Conservation (phyloP, 1,140 invertebrate species). For the Maconellicoccus hirsutus region DNA sequence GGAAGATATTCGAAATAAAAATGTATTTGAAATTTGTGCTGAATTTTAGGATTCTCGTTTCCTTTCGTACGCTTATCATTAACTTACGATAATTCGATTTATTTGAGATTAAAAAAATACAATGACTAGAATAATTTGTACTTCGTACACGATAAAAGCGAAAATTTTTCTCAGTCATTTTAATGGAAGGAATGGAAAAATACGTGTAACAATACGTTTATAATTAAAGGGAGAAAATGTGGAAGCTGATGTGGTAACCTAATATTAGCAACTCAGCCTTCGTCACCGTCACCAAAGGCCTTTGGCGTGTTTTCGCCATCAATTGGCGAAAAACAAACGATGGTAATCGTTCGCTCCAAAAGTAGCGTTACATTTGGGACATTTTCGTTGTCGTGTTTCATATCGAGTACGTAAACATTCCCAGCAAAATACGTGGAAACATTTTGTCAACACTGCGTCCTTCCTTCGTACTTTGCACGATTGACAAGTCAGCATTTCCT, state of each 20-base stretch:
- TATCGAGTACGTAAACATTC: constrained; percentile 96
- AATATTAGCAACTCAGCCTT: neutral
- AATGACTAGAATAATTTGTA: constrained; percentile 5
- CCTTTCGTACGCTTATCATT: too few species aligned
- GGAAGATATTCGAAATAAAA: too few species aligned
- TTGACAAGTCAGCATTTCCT: constrained; percentile 95
- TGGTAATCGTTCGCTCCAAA: constrained; percentile 99
- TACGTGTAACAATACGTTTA: neutral
- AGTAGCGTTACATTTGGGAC: constrained; percentile 97
- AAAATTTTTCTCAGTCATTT: neutral
- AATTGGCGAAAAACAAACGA: constrained; percentile 61
- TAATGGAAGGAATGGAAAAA: constrained; percentile 9
- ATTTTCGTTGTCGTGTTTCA: constrained; percentile 89
- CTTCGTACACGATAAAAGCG: neutral
- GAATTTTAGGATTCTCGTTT: too few species aligned
- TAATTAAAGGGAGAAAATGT: neutral
- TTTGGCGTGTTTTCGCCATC: neutral
- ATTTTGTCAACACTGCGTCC: constrained; percentile 97
- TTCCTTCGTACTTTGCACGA: constrained; percentile 99
- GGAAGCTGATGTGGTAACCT: constrained; percentile 1
- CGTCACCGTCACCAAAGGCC: neutral
- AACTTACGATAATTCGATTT: too few species aligned
- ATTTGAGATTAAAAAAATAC: neutral
- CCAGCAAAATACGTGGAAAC: constrained; percentile 99
- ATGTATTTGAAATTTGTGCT: too few species aligned